A percentile compares a stretch with the other conserved stretches of the same genome.
Evolutionary conservation across 2,797 vertebrate species (phyloP).

Genomic region (Crax fasciolata): DNA sequence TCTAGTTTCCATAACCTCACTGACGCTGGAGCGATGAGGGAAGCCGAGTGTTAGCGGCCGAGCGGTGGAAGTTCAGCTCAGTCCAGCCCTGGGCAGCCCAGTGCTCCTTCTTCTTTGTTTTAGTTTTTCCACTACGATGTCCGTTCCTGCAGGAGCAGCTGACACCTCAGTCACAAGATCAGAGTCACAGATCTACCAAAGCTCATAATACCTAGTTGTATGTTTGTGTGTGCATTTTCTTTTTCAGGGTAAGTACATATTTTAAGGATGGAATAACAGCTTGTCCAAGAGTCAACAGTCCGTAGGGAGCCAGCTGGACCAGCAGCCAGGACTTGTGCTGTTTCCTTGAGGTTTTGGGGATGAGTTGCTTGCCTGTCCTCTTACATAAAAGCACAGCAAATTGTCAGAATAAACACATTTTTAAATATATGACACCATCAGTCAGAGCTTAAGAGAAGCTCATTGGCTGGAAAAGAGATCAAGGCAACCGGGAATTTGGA

Average conservation of each 20-base stretch:
- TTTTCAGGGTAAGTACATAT: constrained; percentile 71
- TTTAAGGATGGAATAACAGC: constrained; percentile 69
- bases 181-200: constrained; percentile 45
- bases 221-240: constrained; percentile 60
- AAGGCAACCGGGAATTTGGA: constrained; percentile 56
- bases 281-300: constrained; percentile 66
- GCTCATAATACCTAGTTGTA: constrained; percentile 64
- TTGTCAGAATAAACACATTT: constrained; percentile 76
- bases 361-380: constrained; percentile 63
- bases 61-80: constrained; percentile 65
- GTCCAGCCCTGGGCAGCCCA: constrained; percentile 59
- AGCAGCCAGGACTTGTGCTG: constrained; percentile 67
- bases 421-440: constrained; percentile 60
- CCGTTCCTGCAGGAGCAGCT: constrained; percentile 67
- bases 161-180: constrained; percentile 73
- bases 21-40: constrained; percentile 49
- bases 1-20: constrained; percentile 69
- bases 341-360: constrained; percentile 68
- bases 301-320: constrained; percentile 52
- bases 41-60: constrained; percentile 4
- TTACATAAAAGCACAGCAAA: constrained; percentile 71
- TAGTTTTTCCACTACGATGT: constrained; percentile 44
- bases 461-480: constrained; percentile 73
- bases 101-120: not conserved
- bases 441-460: constrained; percentile 35